A percentile compares a stretch with the other conserved stretches of the same genome.
phyloP scores from a whole-genome alignment of 2,113 vertebrate genomes.

The Neodontobutis hainanensis region DNA sequence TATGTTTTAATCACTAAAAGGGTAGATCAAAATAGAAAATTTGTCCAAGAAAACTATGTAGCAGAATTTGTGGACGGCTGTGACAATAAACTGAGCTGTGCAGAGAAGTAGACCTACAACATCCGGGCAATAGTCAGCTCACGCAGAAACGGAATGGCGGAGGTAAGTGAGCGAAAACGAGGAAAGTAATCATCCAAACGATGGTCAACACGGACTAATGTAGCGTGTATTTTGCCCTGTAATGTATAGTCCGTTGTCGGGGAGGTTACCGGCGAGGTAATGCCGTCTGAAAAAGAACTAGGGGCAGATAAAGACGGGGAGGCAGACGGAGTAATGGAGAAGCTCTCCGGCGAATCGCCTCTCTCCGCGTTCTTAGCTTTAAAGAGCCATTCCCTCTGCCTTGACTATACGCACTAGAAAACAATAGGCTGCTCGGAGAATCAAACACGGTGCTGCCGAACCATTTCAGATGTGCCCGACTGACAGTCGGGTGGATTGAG shows the following conservation, averaged over 20 bases:
- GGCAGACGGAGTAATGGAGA: constrained; percentile 70
- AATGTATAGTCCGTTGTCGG: constrained; percentile 15
- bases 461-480: constrained; percentile 61
- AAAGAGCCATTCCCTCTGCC: constrained; percentile 72
- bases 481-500: constrained; percentile 18
- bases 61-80: constrained; percentile 48
- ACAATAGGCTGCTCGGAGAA: constrained; percentile 62
- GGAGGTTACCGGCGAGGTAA: constrained; percentile 37
- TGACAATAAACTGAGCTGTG: constrained; percentile 71
- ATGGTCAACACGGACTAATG: constrained; percentile 37
- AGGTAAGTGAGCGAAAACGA: constrained; percentile 81
- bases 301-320: constrained; percentile 34
- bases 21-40: neutral
- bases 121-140: constrained; percentile 81
- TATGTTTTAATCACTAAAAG: neutral
- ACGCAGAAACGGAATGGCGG: constrained; percentile 85
- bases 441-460: constrained; percentile 64
- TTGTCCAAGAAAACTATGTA: neutral
- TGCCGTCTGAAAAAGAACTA: constrained; percentile 19
- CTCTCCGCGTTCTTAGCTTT: constrained; percentile 71
- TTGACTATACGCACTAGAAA: constrained; percentile 52
- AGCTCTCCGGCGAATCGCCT: constrained; percentile 68
- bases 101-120: constrained; percentile 73
- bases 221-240: constrained; percentile 16
- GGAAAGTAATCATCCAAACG: constrained; percentile 63